Evolutionary conservation across 2,113 vertebrate species (phyloP), one percentile per base, ranked within the genome.

Genomic region (Leptosomus discolor): DNA sequence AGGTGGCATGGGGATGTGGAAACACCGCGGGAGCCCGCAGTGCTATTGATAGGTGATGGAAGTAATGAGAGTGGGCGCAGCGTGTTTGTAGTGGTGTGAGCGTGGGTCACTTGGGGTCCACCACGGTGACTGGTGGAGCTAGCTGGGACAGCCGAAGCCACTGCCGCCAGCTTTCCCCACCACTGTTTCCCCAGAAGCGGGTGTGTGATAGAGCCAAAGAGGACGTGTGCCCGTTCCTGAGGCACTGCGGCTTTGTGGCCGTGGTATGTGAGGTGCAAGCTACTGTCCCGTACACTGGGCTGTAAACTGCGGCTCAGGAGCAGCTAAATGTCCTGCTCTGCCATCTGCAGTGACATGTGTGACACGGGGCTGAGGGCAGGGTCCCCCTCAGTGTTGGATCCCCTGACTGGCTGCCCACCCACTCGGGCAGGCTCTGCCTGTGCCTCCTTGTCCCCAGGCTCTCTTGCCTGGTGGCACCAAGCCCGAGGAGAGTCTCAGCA

Each of bases 41-140:
- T 29, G 54, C 41, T 75, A 0, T 45, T 2, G 3, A 12, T 0
- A 0, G 60, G 20, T 0, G 0, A 15, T 68, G 8, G 11, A 69
- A 74, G 15, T 4, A 24, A 15, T 15, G 43, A 46, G 56, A 48
- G 36, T 1, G 0, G 30, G 1, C 5, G 6, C 13, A 9, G 57
- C 2, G 1, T 36, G 51, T 41, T 0, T 0, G 34, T 4, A 6
- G 29, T 1, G 1, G 21, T 32, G 65, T 9, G 18, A 75, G 60
- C 0, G 0, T 74, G 43, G 26, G 27, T 61, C 26, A 24, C 37
- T 10, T 0, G 0, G 36, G 15, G 30, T 68, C 50, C 19, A 12
- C 67, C 22, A 0, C 0, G 27, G 57, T 45, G 45, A 29, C 43
- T 1, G 6, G 22, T 6, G 6, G 24, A 73, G 39, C 53, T 60